phyloP scores from a whole-genome alignment of 2,797 vertebrate species.

The Syndactyla subalaris region DNA sequence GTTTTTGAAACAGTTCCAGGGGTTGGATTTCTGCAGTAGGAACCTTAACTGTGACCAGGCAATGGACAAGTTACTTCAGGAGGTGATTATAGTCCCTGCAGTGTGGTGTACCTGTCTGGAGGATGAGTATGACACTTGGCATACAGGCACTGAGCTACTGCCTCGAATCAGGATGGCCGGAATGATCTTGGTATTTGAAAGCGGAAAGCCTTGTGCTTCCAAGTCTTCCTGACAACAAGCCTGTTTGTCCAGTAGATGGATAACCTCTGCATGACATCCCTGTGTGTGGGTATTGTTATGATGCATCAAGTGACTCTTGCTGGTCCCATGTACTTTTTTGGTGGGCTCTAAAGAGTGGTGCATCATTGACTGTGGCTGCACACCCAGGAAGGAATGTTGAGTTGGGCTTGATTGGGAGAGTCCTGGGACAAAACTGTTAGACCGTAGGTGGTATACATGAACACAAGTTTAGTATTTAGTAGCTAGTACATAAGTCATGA shows the following conservation, averaged over 20 bases:
- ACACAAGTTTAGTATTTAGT: not conserved
- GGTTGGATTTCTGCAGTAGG: not conserved
- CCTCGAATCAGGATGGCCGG: not conserved
- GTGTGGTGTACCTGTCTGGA: not conserved
- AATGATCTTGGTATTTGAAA: not conserved
- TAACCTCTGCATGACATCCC: not conserved
- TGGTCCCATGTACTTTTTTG: fast-evolving
- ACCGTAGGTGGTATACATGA: fast-evolving
- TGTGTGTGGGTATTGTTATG: not conserved
- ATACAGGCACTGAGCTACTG: not conserved
- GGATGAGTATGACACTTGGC: not conserved
- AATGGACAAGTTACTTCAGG: not conserved
- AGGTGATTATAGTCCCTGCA: not conserved
- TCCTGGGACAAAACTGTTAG: not conserved
- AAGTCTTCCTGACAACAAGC: not conserved
- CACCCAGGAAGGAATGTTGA: fast-evolving
- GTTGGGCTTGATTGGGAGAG: not conserved
- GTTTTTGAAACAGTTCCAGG: not conserved
- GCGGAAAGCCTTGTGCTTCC: not conserved
- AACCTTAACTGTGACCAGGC: not conserved
- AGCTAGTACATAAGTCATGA: not conserved
- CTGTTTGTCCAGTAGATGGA: not conserved
- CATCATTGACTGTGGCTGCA: not conserved
- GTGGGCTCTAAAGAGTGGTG: not conserved
- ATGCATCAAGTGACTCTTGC: not conserved